phyloP scores from a whole-genome alignment of 2,797 vertebrate species.

The Todus mexicanus region DNA sequence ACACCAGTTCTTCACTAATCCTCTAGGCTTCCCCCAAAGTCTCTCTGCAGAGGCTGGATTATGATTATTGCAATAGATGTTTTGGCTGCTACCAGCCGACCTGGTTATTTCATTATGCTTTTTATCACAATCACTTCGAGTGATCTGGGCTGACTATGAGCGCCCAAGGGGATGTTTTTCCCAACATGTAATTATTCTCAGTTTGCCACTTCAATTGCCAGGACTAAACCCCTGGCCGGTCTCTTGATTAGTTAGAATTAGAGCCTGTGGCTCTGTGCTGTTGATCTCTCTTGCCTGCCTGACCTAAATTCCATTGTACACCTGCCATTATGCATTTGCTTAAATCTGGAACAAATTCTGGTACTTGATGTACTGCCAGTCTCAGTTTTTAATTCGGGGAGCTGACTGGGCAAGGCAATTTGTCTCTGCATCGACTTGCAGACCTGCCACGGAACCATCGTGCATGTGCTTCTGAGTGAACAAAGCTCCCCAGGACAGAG shows the following conservation, averaged over 20 bases:
- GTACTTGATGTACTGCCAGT: slow-evolving; percentile 56
- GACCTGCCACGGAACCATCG: not conserved
- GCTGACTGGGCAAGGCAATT: not conserved
- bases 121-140: not conserved
- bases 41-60: not conserved
- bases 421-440: not conserved
- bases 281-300: not conserved
- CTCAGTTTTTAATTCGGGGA: not conserved
- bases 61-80: not conserved
- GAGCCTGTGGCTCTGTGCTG: not conserved
- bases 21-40: not conserved
- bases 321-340: slow-evolving; percentile 18
- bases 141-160: not conserved
- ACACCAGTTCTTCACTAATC: not conserved
- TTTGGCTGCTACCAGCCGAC: not conserved
- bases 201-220: slow-evolving; percentile 7
- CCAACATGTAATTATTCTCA: not conserved
- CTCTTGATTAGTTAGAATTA: not conserved
- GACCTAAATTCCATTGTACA: slow-evolving; percentile 53
- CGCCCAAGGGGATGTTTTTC: not conserved
- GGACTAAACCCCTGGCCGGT: not conserved
- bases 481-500: not conserved
- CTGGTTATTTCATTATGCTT: not conserved
- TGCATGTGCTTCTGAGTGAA: not conserved
- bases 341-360: not conserved